Evolutionary conservation across 2,113 vertebrate genomes (phyloP), one percentile per base, ranked within the genome.

Genomic region (Eudyptes chrysolophus): DNA sequence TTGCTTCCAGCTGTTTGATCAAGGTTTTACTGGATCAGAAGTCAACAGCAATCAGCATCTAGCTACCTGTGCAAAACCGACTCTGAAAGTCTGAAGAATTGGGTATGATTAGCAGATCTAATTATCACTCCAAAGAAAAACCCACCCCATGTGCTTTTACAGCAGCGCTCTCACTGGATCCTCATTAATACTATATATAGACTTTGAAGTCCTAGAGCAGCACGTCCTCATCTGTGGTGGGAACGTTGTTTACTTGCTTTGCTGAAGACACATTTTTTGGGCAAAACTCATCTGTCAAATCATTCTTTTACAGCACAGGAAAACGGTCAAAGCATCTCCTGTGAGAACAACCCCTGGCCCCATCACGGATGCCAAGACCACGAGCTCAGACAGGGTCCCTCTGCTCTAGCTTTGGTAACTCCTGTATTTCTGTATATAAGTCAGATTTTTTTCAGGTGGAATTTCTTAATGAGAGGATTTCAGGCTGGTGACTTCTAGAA

Each of bases 1-100:
- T 98, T 95, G 96, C 42, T 98, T 98, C 97, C 98, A 98, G 98
- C 97, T 98, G 98, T 79, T 48, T 82, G 83, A 96, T 92, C 71
- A 54, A 51, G 84, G 70, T 83, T 95, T 96, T 90, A 80, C 3
- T 12, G 92, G 90, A 97, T 95, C 95, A 95, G 92, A 95, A 97
- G 94, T 98, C 97, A 95, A 90, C 82, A 95, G 96, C 94, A 95
- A 85, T 94, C 95, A 87, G 81, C 97, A 98, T 97, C 96, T 96
- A 96, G 96, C 97, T 97, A 98, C 97, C 98, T 98, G 96, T 85
- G 88, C 79, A 81, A 81, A 76, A 87, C 30, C 8, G 5, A 44
- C 87, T 83, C 89, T 61, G 87, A 57, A 92, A 95, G 91, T 13
- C 84, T 76, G 62, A 94, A 96, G 85, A 84, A 61, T 34, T 85